Base-by-base conservation (phyloP, 2,888 invertebrate species). In the Stenolophus ochropezus region DNA sequence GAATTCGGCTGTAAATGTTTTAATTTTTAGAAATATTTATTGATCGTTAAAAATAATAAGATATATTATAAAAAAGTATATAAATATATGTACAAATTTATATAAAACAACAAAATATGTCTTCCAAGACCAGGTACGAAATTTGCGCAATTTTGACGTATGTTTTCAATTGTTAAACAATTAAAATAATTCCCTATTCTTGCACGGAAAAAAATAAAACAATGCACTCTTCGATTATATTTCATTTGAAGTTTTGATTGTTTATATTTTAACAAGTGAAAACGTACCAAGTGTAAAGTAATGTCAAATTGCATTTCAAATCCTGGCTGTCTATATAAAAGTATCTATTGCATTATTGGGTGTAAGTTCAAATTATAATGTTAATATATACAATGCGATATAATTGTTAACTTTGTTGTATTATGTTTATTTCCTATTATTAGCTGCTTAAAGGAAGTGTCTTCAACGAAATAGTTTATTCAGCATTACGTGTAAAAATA, bases 401-500 rank as follows among this genome's bases (percentile, higher is more conserved):
- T 73, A 69, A 80, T 73, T 80, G 80, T 80, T 80, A 58, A 73
- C 51, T 74, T 18, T 61, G 65, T 81, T 74, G 49, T 58, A 27
- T 77, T 80, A 56, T 53, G 53, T 53, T 75, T 74, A 73, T 61
- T 74, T 75, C n/a, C 23, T 42, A n/a, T 51, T 65, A 23, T 81
- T 81, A 81, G 81, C 61, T 81, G 81, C 81, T 81, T 81, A 74
- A 81, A 74, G 23, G 27, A 81, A 81, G 75, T 81, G 75, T 81
- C 81, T 81, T 81, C 81, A 81, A 81, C 81, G 81, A 81, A 74
- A 51, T 74, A 81, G 74, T 74, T 33, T 80, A 81, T 74, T 73
- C 74, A 21, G 47, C 74, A 80, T 73, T 73, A 61, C 5, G 47
- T 58, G 74, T 58, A 74, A 74, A 81, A 61, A 81, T 71, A 80